These are phyloP conservation scores for Sylvilagus bachmani DNA, from an alignment of 2,113 vertebrate species.

Conservation along the genomic window DNA sequence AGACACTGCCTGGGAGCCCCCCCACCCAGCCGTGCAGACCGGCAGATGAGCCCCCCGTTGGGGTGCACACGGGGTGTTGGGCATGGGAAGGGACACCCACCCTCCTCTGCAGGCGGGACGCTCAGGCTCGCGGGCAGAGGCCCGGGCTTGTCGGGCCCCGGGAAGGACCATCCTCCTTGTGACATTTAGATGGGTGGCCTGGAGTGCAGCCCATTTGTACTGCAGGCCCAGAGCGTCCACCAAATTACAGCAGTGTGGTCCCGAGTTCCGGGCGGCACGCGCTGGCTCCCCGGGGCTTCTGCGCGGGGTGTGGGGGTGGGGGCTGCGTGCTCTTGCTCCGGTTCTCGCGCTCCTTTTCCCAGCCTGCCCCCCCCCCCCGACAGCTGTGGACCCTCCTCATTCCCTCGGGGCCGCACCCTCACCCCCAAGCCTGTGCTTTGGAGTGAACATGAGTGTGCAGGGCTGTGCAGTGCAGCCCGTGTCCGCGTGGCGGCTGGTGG, in stretches of 20 bases:
- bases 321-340: accelerated
- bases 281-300: too few relatives aligned
- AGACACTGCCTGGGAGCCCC: too few relatives aligned
- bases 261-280: accelerated
- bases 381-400: accelerated
- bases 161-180: background rate
- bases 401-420: background rate
- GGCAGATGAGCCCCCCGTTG: too few relatives aligned
- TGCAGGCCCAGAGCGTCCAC: too few relatives aligned
- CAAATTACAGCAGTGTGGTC: accelerated
- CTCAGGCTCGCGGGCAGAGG: accelerated
- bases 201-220: too few relatives aligned
- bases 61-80: too few relatives aligned
- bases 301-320: background rate
- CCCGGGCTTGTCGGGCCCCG: background rate
- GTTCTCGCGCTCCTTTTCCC: accelerated
- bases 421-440: background rate
- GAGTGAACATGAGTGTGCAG: background rate
- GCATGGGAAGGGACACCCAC: too few relatives aligned
- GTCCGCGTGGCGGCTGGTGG: constrained; percentile 66
- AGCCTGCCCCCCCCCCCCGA: background rate
- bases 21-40: too few relatives aligned
- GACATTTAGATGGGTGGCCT: background rate
- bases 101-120: too few relatives aligned
- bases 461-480: constrained; percentile 23